Percentiles rank a stretch among this genome's conserved stretches.
phyloP scores from a whole-genome alignment of 2,797 vertebrate species.

The Pangasius macronema region DNA sequence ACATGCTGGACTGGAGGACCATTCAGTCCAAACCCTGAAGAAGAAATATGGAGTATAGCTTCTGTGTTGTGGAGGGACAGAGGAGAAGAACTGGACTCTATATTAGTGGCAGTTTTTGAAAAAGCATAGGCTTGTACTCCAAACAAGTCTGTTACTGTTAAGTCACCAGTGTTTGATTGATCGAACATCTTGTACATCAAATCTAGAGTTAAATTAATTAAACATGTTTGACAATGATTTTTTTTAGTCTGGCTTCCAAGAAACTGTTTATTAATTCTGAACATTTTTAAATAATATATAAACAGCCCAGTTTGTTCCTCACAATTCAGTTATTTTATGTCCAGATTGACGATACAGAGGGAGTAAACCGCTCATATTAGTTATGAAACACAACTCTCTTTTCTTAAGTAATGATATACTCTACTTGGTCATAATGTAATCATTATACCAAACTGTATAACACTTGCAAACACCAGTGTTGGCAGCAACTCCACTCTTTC shows the following conservation, averaged over 20 bases:
- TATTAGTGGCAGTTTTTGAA: background rate
- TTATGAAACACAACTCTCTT: background rate
- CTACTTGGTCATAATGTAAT: background rate
- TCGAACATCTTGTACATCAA: too few relatives aligned
- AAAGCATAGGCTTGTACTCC: background rate
- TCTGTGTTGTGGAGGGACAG: background rate
- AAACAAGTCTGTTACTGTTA: background rate
- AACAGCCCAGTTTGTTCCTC: background rate
- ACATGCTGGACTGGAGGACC: slow-evolving; percentile 70
- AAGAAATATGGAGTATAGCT: slow-evolving; percentile 84
- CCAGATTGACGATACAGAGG: background rate
- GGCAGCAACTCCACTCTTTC: slow-evolving; percentile 20
- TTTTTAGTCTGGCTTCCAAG: background rate
- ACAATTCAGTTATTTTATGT: background rate
- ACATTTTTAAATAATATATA: background rate
- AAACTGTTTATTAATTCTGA: background rate
- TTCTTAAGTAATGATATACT: background rate
- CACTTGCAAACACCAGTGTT: background rate
- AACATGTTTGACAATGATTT: background rate
- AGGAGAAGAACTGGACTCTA: background rate
- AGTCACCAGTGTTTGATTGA: background rate
- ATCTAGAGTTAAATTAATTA: background rate
- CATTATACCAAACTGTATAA: slow-evolving; percentile 9
- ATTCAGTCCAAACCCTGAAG: slow-evolving; percentile 75
- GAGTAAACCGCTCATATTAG: background rate